These are phyloP conservation scores for Leptinotarsa juncta DNA, from an alignment of 2,888 invertebrate genomes.

Conservation along the genomic window DNA sequence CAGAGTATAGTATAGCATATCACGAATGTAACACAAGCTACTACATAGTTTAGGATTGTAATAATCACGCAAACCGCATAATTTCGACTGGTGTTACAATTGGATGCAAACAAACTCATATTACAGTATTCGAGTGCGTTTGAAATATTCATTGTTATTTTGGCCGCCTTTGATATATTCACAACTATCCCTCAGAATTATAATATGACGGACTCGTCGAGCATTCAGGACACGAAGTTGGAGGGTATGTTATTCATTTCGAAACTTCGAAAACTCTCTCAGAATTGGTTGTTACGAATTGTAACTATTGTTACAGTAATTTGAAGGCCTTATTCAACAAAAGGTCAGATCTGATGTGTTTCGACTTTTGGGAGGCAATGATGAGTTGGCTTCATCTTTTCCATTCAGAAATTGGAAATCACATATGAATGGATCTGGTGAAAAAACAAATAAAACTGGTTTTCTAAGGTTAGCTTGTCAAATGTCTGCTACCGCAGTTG, in stretches of 20 bases:
- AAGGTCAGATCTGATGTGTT: background rate
- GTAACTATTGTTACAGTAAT: background rate
- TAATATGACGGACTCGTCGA: background rate
- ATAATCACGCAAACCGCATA: slow-evolving; percentile 12
- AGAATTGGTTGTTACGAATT: background rate
- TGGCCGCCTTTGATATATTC: slow-evolving; percentile 4
- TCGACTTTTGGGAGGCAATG: too few relatives aligned
- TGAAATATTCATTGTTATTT: slow-evolving; percentile 12
- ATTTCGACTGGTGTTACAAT: slow-evolving; percentile 14
- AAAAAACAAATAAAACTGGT: too few relatives aligned
- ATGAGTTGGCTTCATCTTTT: too few relatives aligned
- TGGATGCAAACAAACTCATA: slow-evolving; percentile 11
- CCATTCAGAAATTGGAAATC: too few relatives aligned
- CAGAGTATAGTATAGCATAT: slow-evolving; percentile 2
- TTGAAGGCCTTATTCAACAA: background rate
- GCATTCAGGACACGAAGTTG: background rate
- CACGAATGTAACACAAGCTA: slow-evolving; percentile 12
- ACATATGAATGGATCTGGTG: too few relatives aligned
- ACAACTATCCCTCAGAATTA: background rate
- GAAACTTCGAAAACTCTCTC: background rate
- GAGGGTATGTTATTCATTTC: slow-evolving; percentile 2
- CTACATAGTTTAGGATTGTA: slow-evolving; percentile 2
- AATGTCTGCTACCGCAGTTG: too few relatives aligned
- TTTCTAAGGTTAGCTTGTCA: too few relatives aligned
- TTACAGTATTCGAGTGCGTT: slow-evolving; percentile 1